Evolutionary conservation across 2,113 vertebrate genomes (phyloP), one percentile per base, ranked within the genome.

Genomic region (Mandrillus leucophaeus): DNA sequence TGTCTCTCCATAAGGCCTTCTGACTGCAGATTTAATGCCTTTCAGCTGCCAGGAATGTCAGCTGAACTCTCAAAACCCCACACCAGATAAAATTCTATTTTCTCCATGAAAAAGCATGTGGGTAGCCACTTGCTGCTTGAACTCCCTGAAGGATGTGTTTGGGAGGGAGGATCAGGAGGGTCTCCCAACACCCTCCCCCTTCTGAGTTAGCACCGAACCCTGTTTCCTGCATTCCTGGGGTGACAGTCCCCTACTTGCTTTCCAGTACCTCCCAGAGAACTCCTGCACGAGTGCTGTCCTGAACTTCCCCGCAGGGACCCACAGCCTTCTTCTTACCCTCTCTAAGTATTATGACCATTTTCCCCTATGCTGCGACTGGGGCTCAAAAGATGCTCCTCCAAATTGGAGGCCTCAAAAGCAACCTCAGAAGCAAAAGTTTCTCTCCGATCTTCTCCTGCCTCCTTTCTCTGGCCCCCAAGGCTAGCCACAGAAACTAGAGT

Each of bases 221-320:
- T 20, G 32, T 27, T 23, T 35, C 38, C 9, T 40, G 38, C 40
- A 12, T 43, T 52, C 85, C 52, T 48, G 32, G 18, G 8, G 4
- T 40, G 72, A 6, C 50, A 45, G 52, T 35, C 25, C 45, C 61
- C 50, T 16, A 1, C 0, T n/a, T 32, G 43, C 8, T 85, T 79
- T 64, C 12, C 40, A 68, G n/a, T 50, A 50, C 68, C 61, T 72
- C 52, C 52, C 20, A 48, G 61, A 59, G n/a, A 43, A 64, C 50
- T 11, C 17, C 25, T 85, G 14, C 43, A 16, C 11, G 35, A 2
- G 27, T 10, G 0, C 75, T 57, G 20, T 40, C 52, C 79, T 86
- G 64, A 27, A 5, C 9, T 4, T 8, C 45, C 45, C 50, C 0
- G 1, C 9, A 23, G 55, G 30, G 72, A 52, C 5, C 3, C 5